These are phyloP conservation scores for Onychomys torridus DNA, from an alignment of 2,797 vertebrate genomes.

Conservation along the genomic window DNA sequence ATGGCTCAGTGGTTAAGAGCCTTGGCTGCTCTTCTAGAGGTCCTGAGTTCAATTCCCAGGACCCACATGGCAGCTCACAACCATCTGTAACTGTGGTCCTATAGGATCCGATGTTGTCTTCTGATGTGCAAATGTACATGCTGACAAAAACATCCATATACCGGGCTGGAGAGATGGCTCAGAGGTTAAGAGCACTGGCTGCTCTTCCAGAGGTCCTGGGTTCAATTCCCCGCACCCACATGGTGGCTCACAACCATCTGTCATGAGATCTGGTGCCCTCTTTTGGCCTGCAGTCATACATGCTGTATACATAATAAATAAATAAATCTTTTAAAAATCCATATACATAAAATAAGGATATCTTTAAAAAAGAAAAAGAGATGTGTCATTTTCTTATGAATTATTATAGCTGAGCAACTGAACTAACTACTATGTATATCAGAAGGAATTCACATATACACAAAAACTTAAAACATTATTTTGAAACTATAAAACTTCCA, in stretches of 20 bases:
- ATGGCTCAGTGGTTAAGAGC: neutral
- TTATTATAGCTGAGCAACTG: neutral
- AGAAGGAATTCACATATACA: neutral
- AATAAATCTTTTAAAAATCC: too few relatives aligned
- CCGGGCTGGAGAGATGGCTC: too few relatives aligned
- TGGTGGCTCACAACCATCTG: too few relatives aligned
- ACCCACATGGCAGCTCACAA: neutral
- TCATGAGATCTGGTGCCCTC: too few relatives aligned
- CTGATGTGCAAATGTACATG: neutral
- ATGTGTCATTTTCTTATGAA: neutral
- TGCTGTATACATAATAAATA: too few relatives aligned
- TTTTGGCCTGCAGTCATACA: too few relatives aligned
- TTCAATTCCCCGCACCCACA: too few relatives aligned
- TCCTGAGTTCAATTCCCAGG: neutral
- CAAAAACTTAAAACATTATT: neutral
- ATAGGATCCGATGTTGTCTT: neutral
- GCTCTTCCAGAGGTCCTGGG: too few relatives aligned
- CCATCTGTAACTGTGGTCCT: neutral
- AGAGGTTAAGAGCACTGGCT: too few relatives aligned
- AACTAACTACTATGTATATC: neutral
- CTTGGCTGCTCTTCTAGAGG: neutral
- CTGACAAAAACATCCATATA: neutral
- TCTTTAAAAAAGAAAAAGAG: neutral
- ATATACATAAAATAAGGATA: neutral
- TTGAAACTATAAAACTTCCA: constrained; percentile 16